Evolutionary conservation across 2,888 invertebrate species (phyloP).

Genomic region (Scaptodrosophila latifasciaeformis): DNA sequence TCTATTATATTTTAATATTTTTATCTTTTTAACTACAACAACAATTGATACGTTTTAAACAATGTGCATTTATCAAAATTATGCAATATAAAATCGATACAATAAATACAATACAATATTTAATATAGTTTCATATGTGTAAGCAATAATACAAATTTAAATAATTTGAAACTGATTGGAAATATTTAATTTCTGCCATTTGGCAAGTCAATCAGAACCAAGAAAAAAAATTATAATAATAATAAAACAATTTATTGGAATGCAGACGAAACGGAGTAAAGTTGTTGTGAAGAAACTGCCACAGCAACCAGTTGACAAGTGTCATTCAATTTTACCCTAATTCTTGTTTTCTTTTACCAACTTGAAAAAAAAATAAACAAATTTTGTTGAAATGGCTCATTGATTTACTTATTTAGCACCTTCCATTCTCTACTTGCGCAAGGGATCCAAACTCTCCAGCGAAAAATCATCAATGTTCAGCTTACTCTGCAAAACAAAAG

Average conservation of each 20-base stretch:
- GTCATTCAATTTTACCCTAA: no score
- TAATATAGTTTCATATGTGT: conserved; percentile 32
- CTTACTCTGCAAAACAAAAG: conserved; percentile 78
- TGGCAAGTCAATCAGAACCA: no score
- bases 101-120: conserved; percentile 48
- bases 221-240: no score
- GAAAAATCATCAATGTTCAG: conserved; percentile 87
- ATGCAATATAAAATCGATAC: conserved; percentile 40
- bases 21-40: conserved; percentile 62
- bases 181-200: no score
- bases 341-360: no score
- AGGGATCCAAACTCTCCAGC: conserved; percentile 93
- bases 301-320: conserved; percentile 9
- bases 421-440: conserved; percentile 79
- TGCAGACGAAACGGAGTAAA: conserved; percentile 30
- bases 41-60: conserved; percentile 60
- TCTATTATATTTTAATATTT: no score
- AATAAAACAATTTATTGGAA: conserved; percentile 12
- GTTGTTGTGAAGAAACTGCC: neutral
- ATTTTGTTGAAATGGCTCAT: conserved; percentile 27
- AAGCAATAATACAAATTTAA: conserved; percentile 34
- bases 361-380: no score
- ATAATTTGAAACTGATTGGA: conserved; percentile 4
- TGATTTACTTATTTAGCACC: conserved; percentile 47
- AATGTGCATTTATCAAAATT: conserved; percentile 54